Conservation (phyloP, 2,888 invertebrate species). For the Agrypnus murinus region DNA sequence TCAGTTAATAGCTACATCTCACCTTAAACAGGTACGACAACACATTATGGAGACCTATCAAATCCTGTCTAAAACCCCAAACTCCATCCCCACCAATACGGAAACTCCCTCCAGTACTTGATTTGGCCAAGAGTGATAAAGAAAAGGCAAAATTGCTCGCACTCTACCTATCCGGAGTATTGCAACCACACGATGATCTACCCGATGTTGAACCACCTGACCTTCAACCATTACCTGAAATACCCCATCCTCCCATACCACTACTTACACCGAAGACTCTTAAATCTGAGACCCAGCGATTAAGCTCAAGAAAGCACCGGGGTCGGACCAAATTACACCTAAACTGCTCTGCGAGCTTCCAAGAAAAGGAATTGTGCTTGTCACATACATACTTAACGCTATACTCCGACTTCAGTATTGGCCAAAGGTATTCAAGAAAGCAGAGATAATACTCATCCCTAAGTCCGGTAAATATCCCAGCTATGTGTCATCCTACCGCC, state of each 20-base stretch:
- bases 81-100: no score
- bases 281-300: slow-evolving; percentile 3
- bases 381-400: no score
- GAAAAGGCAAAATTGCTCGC: not conserved
- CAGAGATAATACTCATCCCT: not conserved
- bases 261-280: not conserved
- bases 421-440: not conserved
- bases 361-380: not conserved
- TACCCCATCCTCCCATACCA: not conserved
- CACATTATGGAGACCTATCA: no score
- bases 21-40: no score
- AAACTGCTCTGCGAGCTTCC: slow-evolving; percentile 2
- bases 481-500: slow-evolving; percentile 2
- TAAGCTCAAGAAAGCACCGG: slow-evolving; percentile 17
- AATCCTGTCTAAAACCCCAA: no score
- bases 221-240: not conserved
- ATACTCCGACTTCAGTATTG: not conserved
- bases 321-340: slow-evolving; percentile 19
- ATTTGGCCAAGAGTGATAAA: slow-evolving; percentile 23
- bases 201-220: not conserved
- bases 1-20: no score
- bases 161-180: not conserved
- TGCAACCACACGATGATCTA: slow-evolving; percentile 1
- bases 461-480: not conserved
- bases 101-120: slow-evolving; percentile 10